Base-by-base conservation (phyloP, 2,888 invertebrate species). In the Ophion costatus region DNA sequence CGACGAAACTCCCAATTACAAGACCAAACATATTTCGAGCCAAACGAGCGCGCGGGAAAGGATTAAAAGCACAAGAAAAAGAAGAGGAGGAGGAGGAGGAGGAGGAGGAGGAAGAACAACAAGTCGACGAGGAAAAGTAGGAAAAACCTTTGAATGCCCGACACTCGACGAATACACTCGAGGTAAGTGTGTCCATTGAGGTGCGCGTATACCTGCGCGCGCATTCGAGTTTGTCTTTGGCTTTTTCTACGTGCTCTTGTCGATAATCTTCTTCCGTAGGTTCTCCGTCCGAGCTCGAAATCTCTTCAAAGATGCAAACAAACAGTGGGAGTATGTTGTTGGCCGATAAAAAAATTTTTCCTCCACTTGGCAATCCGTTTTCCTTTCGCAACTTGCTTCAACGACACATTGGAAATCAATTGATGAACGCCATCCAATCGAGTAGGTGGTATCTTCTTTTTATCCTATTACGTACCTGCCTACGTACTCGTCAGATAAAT, bases 331-430 rank as follows among this genome's bases (percentile, higher is more conserved):
- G 74, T 9, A 24, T 38, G 38, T 14, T 75, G 9, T 33, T 59
- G 1, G 38, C 33, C 6, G 51, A 74, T n/a, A 20, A 51, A 51
- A 14, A 7, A n/a, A 61, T 63, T 29, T 20, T 80, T 4, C 10
- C n/a, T 51, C 14, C 64, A 67, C 42, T 71, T 59, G n/a, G 78
- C 10, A 45, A 82, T 61, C 57, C 69, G n/a, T 66, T 85, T 0
- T 59, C 73, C 3, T 70, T 80, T 51, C 73, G 77, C 22, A 78
- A 77, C n/a, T 42, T 85, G 20, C 64, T 80, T 51, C 80, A 80
- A 38, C 45, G 69, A 33, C 83, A 83, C 24, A 82, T 85, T 3
- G 63, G 80, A 14, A 38, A 80, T 22, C 82, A 83, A 17, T 56
- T 76, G 42, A 80, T 77, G 22, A 74, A 59, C 45, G 67, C 77